Base-by-base conservation (phyloP, 2,113 vertebrate genomes). In the Eretmochelys imbricata region DNA sequence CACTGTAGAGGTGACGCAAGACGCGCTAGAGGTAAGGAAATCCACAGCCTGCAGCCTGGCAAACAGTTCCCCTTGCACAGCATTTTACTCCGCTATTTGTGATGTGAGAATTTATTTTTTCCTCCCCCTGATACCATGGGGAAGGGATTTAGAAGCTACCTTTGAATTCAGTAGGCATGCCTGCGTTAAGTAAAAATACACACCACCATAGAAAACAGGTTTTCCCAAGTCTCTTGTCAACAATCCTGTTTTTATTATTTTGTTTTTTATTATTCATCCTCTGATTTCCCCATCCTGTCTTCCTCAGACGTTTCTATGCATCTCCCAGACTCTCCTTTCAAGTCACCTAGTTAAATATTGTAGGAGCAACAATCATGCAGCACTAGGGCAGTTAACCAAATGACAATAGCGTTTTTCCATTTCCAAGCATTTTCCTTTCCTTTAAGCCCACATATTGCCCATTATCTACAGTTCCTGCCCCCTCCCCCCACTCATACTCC, bases 111-210 rank as follows among this genome's bases (percentile, higher is more conserved):
- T n/a, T 78, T 42, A 69, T 57, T 31, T 31, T 22, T 10, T 51
- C 4, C 48, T 12, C 2, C 16, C 12, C 3, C 22, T 2, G 6
- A 54, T 29, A 38, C 84, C 53, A 35, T 1, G 0, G 5, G 54
- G 38, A 91, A 78, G 1, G 42, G 6, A 5, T 57, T 62, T 3
- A 31, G 53, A 51, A 24, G 22, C 8, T 29, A 38, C 11, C 62
- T 42, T 54, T 62, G 49, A 85, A 89, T 16, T 2, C 10, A 0
- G 12, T 1, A 10, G n/a, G 51, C 10, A 20, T 46, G 10, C 3
- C 5, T 2, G 16, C 10, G n/a, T 27, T 38, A 49, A 84, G 49
- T 49, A 69, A 69, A 4, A 16, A 38, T 46, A 53, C 31, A 49
- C 9, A 78, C 10, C 22, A 6, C 6, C 1, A 5, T 25, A 29